A percentile compares a stretch with the other conserved stretches of the same genome.
phyloP scores from a whole-genome alignment of 2,797 vertebrate species.

The Vireo griseus region DNA sequence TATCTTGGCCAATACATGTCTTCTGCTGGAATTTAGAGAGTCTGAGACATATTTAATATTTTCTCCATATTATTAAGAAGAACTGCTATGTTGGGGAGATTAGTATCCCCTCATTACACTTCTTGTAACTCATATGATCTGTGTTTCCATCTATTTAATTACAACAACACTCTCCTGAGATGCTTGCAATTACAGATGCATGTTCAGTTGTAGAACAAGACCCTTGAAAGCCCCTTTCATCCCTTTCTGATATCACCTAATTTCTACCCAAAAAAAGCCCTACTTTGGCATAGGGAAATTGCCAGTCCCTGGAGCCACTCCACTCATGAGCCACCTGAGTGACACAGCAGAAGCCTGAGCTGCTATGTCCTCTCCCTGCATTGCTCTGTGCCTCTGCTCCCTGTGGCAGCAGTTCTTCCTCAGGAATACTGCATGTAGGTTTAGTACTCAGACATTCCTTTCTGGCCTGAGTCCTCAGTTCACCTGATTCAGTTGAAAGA shows the following conservation, averaged over 20 bases:
- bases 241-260: background rate
- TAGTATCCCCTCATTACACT: background rate
- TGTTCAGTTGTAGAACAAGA: background rate
- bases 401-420: background rate
- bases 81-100: background rate
- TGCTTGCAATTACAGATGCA: background rate
- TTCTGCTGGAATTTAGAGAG: background rate
- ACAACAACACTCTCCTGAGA: background rate
- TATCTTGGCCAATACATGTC: background rate
- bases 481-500: background rate
- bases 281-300: background rate
- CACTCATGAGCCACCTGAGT: background rate
- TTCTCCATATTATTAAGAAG: background rate
- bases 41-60: background rate
- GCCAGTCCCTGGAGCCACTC: background rate
- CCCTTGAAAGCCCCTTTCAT: background rate
- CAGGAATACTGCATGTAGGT: background rate
- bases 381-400: background rate
- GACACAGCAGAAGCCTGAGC: background rate
- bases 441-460: background rate
- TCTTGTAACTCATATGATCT: background rate
- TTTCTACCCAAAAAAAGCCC: background rate
- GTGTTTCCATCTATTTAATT: background rate
- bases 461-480: background rate
- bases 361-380: rapidly evolving